Evolutionary conservation across 2,113 vertebrate species (phyloP).

Genomic region (Synodontis membranacea): DNA sequence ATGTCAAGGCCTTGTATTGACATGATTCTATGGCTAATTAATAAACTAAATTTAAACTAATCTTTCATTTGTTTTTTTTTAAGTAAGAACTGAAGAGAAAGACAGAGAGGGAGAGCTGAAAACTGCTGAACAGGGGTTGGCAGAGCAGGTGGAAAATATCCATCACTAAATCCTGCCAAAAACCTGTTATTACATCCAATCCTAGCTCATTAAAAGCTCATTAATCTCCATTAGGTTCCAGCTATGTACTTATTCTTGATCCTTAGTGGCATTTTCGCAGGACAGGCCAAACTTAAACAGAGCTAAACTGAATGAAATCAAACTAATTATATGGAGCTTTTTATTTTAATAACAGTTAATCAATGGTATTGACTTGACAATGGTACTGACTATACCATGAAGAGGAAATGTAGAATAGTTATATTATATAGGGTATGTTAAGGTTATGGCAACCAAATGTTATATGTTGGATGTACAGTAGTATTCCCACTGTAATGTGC

Average conservation of each 20-base stretch:
- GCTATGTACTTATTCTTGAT: background rate
- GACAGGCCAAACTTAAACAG: background rate
- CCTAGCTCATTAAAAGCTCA: slow-evolving; percentile 34
- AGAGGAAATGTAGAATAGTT: background rate
- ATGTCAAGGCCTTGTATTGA: no score
- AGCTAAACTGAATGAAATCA: background rate
- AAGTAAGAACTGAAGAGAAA: background rate
- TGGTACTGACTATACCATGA: no score
- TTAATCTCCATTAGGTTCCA: slow-evolving; percentile 32
- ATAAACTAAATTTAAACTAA: no score
- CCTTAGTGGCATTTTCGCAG: background rate
- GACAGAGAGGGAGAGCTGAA: background rate
- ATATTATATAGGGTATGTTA: no score
- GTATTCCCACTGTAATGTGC: background rate
- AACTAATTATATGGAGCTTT: background rate
- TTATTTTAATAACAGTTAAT: background rate
- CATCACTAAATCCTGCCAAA: slow-evolving; percentile 34
- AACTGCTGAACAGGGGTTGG: slow-evolving; percentile 16
- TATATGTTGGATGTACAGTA: background rate
- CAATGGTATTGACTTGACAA: background rate
- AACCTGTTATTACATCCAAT: slow-evolving; percentile 16
- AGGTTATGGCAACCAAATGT: background rate
- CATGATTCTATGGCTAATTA: no score
- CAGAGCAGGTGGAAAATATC: slow-evolving; percentile 37
- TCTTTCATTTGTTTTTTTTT: no score